Percentiles rank a stretch among this genome's conserved stretches.
These are phyloP conservation scores for Metridium senile DNA, from an alignment of 92 coral and sea anemone species.

Conservation along the genomic window DNA sequence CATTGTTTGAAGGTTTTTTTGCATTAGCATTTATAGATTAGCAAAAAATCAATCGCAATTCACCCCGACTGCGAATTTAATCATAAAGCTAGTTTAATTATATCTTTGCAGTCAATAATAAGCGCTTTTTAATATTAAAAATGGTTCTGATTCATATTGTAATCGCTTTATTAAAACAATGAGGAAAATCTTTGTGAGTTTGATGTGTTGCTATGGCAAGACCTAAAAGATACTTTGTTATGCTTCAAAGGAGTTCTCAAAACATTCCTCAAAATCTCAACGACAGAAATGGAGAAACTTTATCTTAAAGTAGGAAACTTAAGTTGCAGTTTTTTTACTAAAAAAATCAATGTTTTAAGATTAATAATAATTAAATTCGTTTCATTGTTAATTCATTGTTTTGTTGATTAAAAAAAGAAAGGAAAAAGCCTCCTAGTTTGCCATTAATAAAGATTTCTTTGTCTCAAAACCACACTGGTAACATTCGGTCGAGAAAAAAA, in stretches of 20 bases:
- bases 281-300: not conserved
- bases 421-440: not conserved
- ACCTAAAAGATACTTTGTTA: not conserved
- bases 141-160: slow-evolving; percentile 4
- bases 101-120: not conserved
- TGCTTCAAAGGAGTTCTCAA: not conserved
- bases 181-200: not conserved
- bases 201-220: slow-evolving; percentile 1
- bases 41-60: too few species aligned
- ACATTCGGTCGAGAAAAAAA: not conserved
- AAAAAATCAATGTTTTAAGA: too few species aligned
- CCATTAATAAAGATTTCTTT: not conserved
- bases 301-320: too few species aligned
- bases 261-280: not conserved
- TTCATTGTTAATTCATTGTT: not conserved
- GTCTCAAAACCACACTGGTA: not conserved
- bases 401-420: slow-evolving; percentile 3
- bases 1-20: too few species aligned
- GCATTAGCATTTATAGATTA: too few species aligned
- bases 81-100: not conserved
- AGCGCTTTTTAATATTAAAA: slow-evolving; percentile 9
- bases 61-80: too few species aligned
- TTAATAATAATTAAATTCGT: not conserved
- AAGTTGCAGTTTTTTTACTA: too few species aligned
- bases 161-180: slow-evolving; percentile 13